Evolutionary conservation across 2,113 vertebrate genomes (phyloP).

Genomic region (Shinisaurus crocodilurus): DNA sequence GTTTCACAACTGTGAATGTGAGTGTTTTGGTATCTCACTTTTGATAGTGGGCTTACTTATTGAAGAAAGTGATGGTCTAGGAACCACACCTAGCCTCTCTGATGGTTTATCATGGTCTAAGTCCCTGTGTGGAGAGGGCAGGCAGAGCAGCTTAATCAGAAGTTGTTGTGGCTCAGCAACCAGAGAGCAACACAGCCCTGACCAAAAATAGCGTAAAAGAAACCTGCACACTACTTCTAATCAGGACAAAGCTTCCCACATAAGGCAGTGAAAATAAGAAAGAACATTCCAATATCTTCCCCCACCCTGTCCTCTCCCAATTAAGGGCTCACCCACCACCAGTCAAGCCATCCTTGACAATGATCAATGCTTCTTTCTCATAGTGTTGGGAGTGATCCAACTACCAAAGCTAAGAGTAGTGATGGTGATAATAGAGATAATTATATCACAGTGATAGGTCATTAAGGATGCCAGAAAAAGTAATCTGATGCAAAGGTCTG

Average conservation of each 20-base stretch:
- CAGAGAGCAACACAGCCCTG: too few species aligned
- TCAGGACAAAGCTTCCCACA: not conserved
- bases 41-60: not conserved
- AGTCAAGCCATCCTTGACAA: not conserved
- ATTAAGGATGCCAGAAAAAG: not conserved
- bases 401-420: not conserved
- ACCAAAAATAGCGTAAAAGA: not conserved
- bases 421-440: not conserved
- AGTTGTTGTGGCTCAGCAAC: not conserved
- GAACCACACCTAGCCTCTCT: not conserved
- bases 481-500: not conserved
- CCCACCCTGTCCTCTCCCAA: not conserved
- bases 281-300: not conserved
- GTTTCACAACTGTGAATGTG: not conserved
- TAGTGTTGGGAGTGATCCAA: not conserved
- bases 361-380: not conserved
- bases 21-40: not conserved
- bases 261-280: not conserved
- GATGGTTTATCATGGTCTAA: too few species aligned
- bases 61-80: not conserved
- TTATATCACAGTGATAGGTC: not conserved
- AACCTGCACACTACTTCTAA: not conserved
- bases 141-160: not conserved
- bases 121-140: not conserved
- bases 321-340: not conserved